Conservation (phyloP, 1,140 invertebrate genomes). For the Hycleus cichorii region DNA sequence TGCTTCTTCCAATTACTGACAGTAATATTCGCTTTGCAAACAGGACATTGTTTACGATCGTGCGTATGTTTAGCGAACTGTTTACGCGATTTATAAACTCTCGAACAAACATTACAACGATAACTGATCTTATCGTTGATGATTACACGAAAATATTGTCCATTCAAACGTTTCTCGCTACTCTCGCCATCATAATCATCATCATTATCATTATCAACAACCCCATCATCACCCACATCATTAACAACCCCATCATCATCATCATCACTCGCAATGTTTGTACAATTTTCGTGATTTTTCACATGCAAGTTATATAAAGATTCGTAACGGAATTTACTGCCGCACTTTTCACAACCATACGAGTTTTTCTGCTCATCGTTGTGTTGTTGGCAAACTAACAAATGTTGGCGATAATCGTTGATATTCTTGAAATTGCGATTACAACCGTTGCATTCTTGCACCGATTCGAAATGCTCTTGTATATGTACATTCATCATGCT, state of each 20-base stretch:
- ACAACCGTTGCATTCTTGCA: conserved; percentile 3
- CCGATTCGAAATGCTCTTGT: not conserved
- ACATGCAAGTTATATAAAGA: conserved; percentile 3
- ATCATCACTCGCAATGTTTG: not conserved
- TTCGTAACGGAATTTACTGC: not conserved
- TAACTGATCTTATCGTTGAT: not conserved
- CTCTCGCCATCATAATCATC: no score
- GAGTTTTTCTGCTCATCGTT: not conserved
- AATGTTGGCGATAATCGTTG: not conserved
- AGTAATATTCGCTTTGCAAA: conserved; percentile 1
- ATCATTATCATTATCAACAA: no score
- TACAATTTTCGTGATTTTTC: not conserved
- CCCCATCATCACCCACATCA: no score
- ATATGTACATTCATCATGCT: not conserved
- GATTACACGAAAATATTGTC: not conserved
- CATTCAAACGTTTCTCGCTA: no score
- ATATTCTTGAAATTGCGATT: conserved; percentile 2
- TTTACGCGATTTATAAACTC: not conserved
- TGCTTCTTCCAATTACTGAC: conserved; percentile 2
- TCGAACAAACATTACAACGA: not conserved
- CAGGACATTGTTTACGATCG: conserved; percentile 2
- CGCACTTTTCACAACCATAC: not conserved
- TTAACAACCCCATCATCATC: no score
- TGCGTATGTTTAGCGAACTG: conserved; percentile 2
- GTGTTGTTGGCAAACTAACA: not conserved